These are phyloP conservation scores for Prionailurus viverrinus DNA, from an alignment of 2,113 vertebrate genomes.

Conservation along the genomic window DNA sequence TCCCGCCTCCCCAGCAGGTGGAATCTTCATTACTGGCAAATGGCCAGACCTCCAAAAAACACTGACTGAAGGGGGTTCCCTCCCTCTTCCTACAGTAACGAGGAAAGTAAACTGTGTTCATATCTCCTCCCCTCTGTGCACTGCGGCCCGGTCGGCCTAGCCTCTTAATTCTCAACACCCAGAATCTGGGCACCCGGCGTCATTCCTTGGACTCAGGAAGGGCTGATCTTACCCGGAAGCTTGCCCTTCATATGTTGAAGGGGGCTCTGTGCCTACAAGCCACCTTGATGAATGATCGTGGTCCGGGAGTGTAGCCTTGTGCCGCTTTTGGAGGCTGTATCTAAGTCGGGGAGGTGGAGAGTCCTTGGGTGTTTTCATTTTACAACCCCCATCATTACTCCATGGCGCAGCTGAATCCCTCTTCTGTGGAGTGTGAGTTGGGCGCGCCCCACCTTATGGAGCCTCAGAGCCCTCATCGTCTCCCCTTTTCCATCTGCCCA, in stretches of 20 bases:
- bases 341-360: background rate
- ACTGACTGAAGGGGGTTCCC: background rate
- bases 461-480: slow-evolving; percentile 40
- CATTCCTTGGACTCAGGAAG: background rate
- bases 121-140: too few species aligned
- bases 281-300: background rate
- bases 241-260: background rate
- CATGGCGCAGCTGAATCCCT: background rate
- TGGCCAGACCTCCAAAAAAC: background rate
- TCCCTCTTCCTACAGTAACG: too few species aligned
- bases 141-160: background rate
- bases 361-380: background rate
- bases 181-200: background rate
- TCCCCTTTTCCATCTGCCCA: slow-evolving; percentile 39
- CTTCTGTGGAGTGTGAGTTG: background rate
- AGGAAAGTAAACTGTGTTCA: background rate
- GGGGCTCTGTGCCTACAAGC: background rate
- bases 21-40: background rate
- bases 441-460: background rate
- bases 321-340: background rate
- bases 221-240: background rate
- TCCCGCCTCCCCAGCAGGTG: accelerated
- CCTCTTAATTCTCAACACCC: background rate
- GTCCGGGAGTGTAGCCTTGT: background rate
- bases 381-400: background rate